phyloP scores from a whole-genome alignment of 1,140 invertebrate species.

The Drosophila parabipectinata region DNA sequence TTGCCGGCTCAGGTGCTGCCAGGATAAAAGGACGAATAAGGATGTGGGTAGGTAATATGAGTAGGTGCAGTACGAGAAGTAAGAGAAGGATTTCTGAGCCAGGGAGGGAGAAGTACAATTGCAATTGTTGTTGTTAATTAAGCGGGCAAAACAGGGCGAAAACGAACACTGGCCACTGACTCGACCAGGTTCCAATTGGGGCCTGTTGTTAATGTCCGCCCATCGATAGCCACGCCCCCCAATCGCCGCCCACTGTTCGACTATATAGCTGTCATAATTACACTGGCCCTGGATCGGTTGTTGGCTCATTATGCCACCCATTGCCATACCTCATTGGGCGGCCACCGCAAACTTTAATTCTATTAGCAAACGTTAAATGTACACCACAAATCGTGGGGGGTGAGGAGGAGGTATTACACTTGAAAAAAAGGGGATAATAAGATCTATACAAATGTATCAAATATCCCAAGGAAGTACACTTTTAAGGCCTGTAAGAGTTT shows the following conservation, averaged over 20 bases:
- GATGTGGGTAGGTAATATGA: not conserved
- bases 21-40: not conserved
- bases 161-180: slow-evolving; percentile 22
- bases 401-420: slow-evolving; percentile 2
- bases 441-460: not conserved
- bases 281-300: slow-evolving; percentile 39
- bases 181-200: slow-evolving; percentile 26
- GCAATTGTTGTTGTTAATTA: slow-evolving; percentile 81
- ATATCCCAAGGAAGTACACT: not conserved
- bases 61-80: not conserved
- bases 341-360: slow-evolving; percentile 83
- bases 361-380: slow-evolving; percentile 83
- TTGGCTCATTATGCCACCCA: slow-evolving; percentile 59
- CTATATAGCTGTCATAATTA: slow-evolving; percentile 70
- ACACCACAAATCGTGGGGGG: slow-evolving; percentile 21
- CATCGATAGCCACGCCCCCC: slow-evolving; percentile 33
- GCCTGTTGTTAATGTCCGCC: slow-evolving; percentile 47
- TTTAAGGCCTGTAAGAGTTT: too few species aligned
- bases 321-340: slow-evolving; percentile 9
- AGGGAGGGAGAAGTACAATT: slow-evolving; percentile 39
- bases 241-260: not conserved
- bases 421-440: not conserved
- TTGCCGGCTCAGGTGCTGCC: slow-evolving; percentile 64
- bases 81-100: not conserved
- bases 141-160: slow-evolving; percentile 51